These are phyloP conservation scores for Leuciscus waleckii DNA, from an alignment of 2,797 vertebrate genomes.

Conservation along the genomic window DNA sequence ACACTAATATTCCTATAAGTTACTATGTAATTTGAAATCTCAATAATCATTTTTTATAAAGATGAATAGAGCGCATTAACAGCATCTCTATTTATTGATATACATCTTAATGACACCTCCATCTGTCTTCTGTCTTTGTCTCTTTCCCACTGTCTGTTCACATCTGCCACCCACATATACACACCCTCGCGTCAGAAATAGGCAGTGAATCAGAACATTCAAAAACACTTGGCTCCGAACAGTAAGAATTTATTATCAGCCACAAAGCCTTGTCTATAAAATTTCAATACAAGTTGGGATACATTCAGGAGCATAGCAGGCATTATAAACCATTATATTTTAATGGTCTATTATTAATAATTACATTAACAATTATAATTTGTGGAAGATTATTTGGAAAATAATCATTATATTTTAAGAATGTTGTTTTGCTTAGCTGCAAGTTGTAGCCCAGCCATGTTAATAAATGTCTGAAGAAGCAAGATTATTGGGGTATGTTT, in stretches of 20 bases:
- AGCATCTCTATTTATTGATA: neutral
- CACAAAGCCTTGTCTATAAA: neutral
- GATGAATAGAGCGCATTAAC: neutral
- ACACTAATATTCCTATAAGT: constrained; percentile 66
- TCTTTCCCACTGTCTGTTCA: constrained; percentile 23
- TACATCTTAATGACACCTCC: constrained; percentile 8
- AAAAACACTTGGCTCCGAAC: neutral
- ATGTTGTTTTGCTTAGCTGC: neutral
- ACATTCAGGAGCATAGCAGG: neutral
- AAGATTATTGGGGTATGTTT: too few species aligned
- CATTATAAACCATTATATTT: neutral
- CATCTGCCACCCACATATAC: constrained; percentile 12
- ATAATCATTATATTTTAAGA: neutral
- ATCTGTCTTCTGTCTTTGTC: neutral
- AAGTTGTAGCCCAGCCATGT: neutral
- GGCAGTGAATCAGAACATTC: constrained; percentile 1
- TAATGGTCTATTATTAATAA: neutral
- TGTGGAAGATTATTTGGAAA: neutral
- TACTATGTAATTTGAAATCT: neutral
- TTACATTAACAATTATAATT: neutral
- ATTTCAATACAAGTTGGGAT: neutral
- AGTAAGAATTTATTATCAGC: neutral
- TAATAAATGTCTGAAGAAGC: neutral
- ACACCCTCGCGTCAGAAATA: neutral
- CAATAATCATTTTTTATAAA: neutral